Base-by-base conservation (phyloP, 2,888 invertebrate species). In the Eledone cirrhosa region DNA sequence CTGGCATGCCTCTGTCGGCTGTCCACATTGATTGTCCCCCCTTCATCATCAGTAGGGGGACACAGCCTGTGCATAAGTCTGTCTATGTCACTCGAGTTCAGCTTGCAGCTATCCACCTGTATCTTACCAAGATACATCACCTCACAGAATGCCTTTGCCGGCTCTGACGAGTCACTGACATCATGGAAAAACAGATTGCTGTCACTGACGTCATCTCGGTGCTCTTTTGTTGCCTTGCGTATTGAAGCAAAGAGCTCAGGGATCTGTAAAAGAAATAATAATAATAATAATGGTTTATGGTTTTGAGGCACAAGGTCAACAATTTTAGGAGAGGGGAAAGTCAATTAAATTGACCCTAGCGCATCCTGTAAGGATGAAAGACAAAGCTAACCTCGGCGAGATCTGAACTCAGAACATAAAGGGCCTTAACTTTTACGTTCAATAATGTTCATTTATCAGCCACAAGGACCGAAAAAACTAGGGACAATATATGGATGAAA, bases 71-170 rank as follows among this genome's bases (percentile, higher is more conserved):
- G 93, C 79, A 97, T 91, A 1, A 97, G 96, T 89, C 97, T 97
- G 88, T 98, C 98, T 84, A 97, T 96, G 86, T 97, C 94, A 0
- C 95, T 93, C 83, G 95, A 95, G 0, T 96, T 95, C 0, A 96
- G 94, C 89, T 96, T 96, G 87, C 95, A 94, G 87, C 95, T 95
- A 63, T 95, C 95, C 84, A 97, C 95, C 83, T 95, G 94, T 76
- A 97, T 96, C 92, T 96, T 96, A 0, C 97, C 97, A 76, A 97
- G 94, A 90, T 97, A 97, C 83, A 97, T 92, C 4, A 96, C 96
- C 94, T 96, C 91, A 81, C 87, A 91, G 78, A 87, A 85, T 48
- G 87, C 85, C 81, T 82, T 87, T 2, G 83, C 83, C 19, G 82
- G 82, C 63, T 86, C 86, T 5, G 81, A 80, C 16, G 82, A 48